Percentiles rank a stretch among this genome's conserved stretches.
Evolutionary conservation across 2,888 invertebrate species (phyloP).

Genomic region (Carabus problematicus): DNA sequence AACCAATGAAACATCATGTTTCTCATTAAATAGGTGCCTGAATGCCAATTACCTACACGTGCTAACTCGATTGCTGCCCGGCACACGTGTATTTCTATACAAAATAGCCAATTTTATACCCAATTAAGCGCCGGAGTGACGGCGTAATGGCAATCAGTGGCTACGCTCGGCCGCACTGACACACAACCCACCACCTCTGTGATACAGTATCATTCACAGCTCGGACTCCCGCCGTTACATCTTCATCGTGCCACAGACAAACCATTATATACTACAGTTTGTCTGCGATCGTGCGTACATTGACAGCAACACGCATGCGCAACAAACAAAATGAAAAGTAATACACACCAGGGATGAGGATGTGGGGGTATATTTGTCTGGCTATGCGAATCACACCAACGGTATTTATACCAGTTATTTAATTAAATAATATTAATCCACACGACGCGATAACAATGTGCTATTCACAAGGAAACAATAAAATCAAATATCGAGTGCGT

Average conservation of each 20-base stretch:
- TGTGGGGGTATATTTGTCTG: too few species aligned
- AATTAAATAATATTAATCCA: too few species aligned
- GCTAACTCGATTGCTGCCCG: conserved; percentile 35
- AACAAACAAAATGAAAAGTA: too few species aligned
- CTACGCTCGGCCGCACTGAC: conserved; percentile 6
- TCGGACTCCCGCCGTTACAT: not conserved
- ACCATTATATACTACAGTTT: too few species aligned
- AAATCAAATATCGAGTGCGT: conserved; percentile 3
- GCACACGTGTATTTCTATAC: conserved; percentile 32
- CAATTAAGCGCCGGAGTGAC: conserved; percentile 35
- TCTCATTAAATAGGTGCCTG: conserved; percentile 35
- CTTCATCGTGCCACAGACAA: too few species aligned
- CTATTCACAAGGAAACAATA: not conserved
- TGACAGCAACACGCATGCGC: not conserved
- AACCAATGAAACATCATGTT: conserved; percentile 24
- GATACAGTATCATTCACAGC: not conserved
- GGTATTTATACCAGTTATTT: too few species aligned
- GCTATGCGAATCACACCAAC: too few species aligned
- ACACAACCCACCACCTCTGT: not conserved
- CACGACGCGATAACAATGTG: too few species aligned
- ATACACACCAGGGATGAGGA: too few species aligned
- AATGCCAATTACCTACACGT: conserved; percentile 39
- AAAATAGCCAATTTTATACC: conserved; percentile 42
- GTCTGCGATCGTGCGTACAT: not conserved
- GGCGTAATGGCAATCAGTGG: conserved; percentile 39